Conservation (phyloP, 92 coral and sea anemone genomes). For the Actinostola sp. region DNA sequence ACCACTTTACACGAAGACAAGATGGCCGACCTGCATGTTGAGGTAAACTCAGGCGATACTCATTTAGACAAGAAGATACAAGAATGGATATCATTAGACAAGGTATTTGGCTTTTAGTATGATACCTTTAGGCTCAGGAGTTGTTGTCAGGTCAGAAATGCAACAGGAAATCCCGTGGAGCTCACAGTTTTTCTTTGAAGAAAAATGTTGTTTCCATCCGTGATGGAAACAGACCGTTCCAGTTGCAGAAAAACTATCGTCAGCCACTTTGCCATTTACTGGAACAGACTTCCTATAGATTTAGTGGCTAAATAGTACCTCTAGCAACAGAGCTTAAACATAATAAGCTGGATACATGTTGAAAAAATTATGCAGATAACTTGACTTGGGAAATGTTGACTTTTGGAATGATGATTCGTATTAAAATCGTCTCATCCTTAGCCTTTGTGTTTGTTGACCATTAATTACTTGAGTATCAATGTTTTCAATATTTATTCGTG, state of each 20-base stretch:
- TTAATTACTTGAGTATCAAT: too few relatives aligned
- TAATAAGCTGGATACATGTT: too few relatives aligned
- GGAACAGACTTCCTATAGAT: not conserved
- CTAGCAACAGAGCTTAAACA: too few relatives aligned
- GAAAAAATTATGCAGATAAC: too few relatives aligned
- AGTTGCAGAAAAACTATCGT: not conserved
- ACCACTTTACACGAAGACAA: too few relatives aligned
- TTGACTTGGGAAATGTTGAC: too few relatives aligned
- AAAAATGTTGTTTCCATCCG: not conserved
- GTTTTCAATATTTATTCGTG: too few relatives aligned
- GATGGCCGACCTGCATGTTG: conserved; percentile 56
- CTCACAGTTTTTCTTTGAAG: not conserved
- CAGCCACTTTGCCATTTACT: not conserved
- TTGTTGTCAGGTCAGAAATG: not conserved
- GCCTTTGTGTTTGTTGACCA: too few relatives aligned
- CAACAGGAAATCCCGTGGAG: not conserved
- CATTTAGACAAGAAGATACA: conserved; percentile 76
- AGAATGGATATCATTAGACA: conserved; percentile 92
- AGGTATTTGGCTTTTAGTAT: conserved; percentile 46
- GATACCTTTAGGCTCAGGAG: not conserved
- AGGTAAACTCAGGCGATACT: conserved; percentile 69
- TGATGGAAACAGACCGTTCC: too few relatives aligned
- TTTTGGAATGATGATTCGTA: too few relatives aligned
- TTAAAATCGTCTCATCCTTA: too few relatives aligned
- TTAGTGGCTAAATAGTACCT: too few relatives aligned